Evolutionary conservation across 2,113 vertebrate genomes (phyloP).

Genomic region (Antennarius striatus): DNA sequence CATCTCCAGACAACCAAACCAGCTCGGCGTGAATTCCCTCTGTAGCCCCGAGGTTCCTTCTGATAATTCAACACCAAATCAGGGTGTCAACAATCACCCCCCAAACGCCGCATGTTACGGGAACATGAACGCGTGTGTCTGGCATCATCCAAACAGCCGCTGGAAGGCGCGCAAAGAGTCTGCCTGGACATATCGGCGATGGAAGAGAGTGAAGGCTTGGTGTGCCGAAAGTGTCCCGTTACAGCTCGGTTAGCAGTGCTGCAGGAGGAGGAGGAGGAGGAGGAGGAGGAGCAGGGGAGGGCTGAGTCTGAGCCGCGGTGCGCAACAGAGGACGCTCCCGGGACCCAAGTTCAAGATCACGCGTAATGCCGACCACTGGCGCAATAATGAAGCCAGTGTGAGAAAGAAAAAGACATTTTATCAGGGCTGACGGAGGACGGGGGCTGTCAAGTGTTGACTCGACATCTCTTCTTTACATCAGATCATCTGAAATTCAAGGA

Average conservation of each 20-base stretch:
- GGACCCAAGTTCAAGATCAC: conserved; percentile 60
- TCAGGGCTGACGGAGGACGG: not conserved
- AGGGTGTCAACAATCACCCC: conserved; percentile 14
- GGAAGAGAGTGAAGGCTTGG: conserved; percentile 25
- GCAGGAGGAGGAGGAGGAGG: conserved; percentile 38
- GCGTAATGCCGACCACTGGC: conserved; percentile 46
- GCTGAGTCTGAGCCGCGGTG: conserved; percentile 29
- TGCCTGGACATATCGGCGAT: conserved; percentile 4
- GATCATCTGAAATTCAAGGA: conserved; percentile 45
- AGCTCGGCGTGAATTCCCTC: conserved; percentile 9
- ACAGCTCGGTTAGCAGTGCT: conserved; percentile 52
- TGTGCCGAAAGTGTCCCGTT: conserved; percentile 69
- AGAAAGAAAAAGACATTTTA: not conserved
- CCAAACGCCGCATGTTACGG: conserved; percentile 8
- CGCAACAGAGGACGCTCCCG: conserved; percentile 38
- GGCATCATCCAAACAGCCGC: conserved; percentile 30
- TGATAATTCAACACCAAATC: conserved; percentile 39
- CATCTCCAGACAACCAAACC: conserved; percentile 24
- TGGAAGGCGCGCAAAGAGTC: conserved; percentile 22
- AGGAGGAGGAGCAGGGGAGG: conserved; percentile 18
- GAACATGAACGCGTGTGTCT: conserved; percentile 2
- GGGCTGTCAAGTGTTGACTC: not conserved
- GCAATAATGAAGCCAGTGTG: not conserved
- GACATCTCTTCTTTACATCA: not conserved
- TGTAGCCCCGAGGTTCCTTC: conserved; percentile 7